phyloP scores from a whole-genome alignment of 1,140 invertebrate genomes.

The Bilobella aurantiaca region DNA sequence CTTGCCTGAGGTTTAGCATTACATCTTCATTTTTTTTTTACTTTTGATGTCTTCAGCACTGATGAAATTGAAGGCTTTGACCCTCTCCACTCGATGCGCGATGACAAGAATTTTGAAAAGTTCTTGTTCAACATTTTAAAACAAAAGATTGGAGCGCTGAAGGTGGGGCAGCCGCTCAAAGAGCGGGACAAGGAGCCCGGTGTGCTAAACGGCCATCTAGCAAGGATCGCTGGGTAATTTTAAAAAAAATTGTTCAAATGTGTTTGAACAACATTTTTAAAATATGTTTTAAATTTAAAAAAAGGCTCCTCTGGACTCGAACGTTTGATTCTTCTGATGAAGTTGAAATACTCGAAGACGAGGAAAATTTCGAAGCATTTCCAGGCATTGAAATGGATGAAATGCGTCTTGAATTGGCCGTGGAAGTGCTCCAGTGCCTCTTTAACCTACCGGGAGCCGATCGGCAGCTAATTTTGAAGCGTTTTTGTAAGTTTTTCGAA shows the following conservation, averaged over 20 bases:
- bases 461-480: no score
- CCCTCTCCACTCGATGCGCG: not conserved
- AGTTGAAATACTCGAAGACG: no score
- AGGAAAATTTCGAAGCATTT: no score
- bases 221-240: not conserved
- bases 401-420: not conserved
- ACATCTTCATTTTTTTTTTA: no score
- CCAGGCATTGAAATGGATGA: not conserved
- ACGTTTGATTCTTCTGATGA: not conserved
- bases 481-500: no score
- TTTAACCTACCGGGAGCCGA: no score
- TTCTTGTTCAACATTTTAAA: slow-evolving; percentile 21
- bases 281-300: not conserved
- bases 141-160: slow-evolving; percentile 18
- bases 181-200: slow-evolving; percentile 5
- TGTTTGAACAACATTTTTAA: not conserved
- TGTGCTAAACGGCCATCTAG: not conserved
- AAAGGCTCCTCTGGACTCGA: not conserved
- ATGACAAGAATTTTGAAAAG: slow-evolving; percentile 5
- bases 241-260: not conserved
- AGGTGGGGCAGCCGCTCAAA: slow-evolving; percentile 13
- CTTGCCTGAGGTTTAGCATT: no score
- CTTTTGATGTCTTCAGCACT: not conserved
- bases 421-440: not conserved
- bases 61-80: not conserved